Evolutionary conservation across 1,140 invertebrate genomes (phyloP).

Genomic region (Zaprionus africanus): DNA sequence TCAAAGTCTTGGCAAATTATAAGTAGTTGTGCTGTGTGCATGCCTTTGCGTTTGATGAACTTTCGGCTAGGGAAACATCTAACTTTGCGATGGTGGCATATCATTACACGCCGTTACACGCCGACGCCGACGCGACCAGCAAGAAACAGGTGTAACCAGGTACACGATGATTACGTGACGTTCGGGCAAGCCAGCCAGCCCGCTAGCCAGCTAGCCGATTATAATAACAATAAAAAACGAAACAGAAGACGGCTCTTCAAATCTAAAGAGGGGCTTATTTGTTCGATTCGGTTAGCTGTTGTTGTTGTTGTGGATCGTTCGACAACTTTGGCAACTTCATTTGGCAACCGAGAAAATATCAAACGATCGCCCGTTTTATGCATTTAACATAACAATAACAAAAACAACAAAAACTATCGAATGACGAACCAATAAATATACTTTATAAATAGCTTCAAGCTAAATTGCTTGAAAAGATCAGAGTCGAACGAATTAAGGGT

Average conservation of each 20-base stretch:
- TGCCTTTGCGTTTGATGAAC: conserved; percentile 72
- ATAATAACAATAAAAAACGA: conserved; percentile 52
- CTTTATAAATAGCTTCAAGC: conserved; percentile 52
- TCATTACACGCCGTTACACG: conserved; percentile 68
- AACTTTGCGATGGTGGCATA: conserved; percentile 69
- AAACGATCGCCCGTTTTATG: conserved; percentile 39
- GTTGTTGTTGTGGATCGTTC: conserved; percentile 16
- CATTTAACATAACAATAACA: conserved; percentile 66
- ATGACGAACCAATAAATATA: conserved; percentile 64
- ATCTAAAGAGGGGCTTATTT: conserved; percentile 38
- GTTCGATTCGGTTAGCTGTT: conserved; percentile 15
- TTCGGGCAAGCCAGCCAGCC: conserved; percentile 37
- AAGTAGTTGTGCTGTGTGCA: conserved; percentile 48
- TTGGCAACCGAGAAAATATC: conserved; percentile 50
- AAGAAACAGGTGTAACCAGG: conserved; percentile 78
- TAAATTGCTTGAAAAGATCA: conserved; percentile 56
- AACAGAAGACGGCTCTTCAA: conserved; percentile 13
- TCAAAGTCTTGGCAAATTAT: conserved; percentile 44
- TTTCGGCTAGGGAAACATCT: conserved; percentile 60
- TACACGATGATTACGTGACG: conserved; percentile 72
- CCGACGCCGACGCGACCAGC: conserved; percentile 28
- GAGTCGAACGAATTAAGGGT: conserved; percentile 13
- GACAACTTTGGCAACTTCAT: conserved; percentile 38
- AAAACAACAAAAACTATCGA: conserved; percentile 29
- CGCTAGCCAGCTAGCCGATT: conserved; percentile 21